These are phyloP conservation scores for Drosophila macrospina DNA, from an alignment of 2,888 invertebrate genomes.

Conservation along the genomic window DNA sequence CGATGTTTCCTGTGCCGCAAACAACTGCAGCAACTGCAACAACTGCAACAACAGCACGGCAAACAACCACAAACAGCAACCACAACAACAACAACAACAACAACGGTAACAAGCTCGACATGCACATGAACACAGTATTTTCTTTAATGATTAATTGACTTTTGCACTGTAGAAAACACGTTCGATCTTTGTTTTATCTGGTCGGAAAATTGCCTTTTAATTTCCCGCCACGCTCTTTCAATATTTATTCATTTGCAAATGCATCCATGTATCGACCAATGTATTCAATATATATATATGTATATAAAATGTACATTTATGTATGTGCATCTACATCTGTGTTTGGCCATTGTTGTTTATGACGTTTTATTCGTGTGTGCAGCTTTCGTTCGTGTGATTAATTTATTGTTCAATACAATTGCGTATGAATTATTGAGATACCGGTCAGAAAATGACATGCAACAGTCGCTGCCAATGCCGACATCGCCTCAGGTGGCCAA, in stretches of 20 bases:
- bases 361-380: conserved; percentile 40
- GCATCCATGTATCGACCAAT: conserved; percentile 9
- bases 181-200: conserved; percentile 69
- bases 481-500: conserved; percentile 63
- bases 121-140: conserved; percentile 73
- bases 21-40: conserved; percentile 27
- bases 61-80: conserved; percentile 34
- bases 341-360: conserved; percentile 60
- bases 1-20: conserved; percentile 51
- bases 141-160: conserved; percentile 79
- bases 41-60: conserved; percentile 37
- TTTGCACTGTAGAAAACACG: conserved; percentile 73
- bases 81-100: conserved; percentile 32
- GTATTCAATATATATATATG: conserved; percentile 14
- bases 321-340: conserved; percentile 14
- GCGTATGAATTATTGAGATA: conserved; percentile 78
- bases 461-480: conserved; percentile 52
- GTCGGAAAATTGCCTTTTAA: conserved; percentile 73
- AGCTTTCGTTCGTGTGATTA: conserved; percentile 78
- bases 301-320: conserved; percentile 1
- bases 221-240: conserved; percentile 64
- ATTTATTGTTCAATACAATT: conserved; percentile 79
- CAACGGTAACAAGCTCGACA: conserved; percentile 49
- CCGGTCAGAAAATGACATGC: conserved; percentile 77
- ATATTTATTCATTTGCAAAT: conserved; percentile 76